A percentile compares a stretch with the other conserved stretches of the same genome.
phyloP scores from a whole-genome alignment of 2,797 vertebrate genomes.

The Labeo calbasu region DNA sequence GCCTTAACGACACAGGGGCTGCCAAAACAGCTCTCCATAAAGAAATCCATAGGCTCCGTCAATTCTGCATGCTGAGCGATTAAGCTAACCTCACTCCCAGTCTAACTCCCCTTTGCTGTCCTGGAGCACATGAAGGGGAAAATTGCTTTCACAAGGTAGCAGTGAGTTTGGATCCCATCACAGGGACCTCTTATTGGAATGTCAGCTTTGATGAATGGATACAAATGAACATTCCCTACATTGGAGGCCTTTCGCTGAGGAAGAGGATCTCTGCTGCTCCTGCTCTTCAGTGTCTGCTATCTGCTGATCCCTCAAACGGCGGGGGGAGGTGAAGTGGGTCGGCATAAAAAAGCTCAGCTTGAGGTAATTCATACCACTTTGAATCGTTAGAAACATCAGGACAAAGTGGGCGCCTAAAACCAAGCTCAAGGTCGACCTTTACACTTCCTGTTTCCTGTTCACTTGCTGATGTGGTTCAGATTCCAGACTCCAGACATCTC shows the following conservation, averaged over 20 bases:
- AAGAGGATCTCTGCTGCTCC: slow-evolving; percentile 51
- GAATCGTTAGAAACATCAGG: slow-evolving; percentile 52
- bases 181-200: slow-evolving; percentile 68
- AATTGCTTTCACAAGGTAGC: slow-evolving; percentile 68
- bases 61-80: slow-evolving; percentile 55
- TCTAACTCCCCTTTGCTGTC: slow-evolving; percentile 49
- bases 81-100: slow-evolving; percentile 48
- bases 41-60: slow-evolving; percentile 61
- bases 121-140: slow-evolving; percentile 62
- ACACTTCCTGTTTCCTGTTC: slow-evolving; percentile 33
- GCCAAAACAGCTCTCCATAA: slow-evolving; percentile 59
- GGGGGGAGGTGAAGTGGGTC: slow-evolving; percentile 42
- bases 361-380: slow-evolving; percentile 64
- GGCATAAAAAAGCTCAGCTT: slow-evolving; percentile 50
- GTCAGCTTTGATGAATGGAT: slow-evolving; percentile 73
- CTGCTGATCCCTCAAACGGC: slow-evolving; percentile 43
- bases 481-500: slow-evolving; percentile 11
- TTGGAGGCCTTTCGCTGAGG: slow-evolving; percentile 56
- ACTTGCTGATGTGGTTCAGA: slow-evolving; percentile 22
- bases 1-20: slow-evolving; percentile 52
- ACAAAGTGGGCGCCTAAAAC: slow-evolving; percentile 23
- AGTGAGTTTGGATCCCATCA: slow-evolving; percentile 57
- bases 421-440: slow-evolving; percentile 50
- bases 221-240: slow-evolving; percentile 61
- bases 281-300: slow-evolving; percentile 53